Evolutionary conservation across 2,113 vertebrate genomes (phyloP), one percentile per base, ranked within the genome.

Genomic region (Cavia porcellus): DNA sequence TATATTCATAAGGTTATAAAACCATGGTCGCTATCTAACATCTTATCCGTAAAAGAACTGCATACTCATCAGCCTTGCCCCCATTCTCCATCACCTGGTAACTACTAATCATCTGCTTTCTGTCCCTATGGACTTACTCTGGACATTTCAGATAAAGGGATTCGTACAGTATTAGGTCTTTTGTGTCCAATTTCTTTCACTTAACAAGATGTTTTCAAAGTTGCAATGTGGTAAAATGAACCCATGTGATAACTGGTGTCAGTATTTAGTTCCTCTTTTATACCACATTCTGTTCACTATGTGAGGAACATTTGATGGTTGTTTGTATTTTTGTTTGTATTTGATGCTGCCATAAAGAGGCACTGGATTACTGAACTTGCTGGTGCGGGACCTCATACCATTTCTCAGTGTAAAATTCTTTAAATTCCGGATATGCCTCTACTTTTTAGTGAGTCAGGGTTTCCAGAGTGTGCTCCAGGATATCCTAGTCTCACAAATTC

Each of bases 401-500:
- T 79, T 62, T 93, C 79, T 93, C 24, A 35, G 64, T 64, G 25
- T n/a, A 89, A 75, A 92, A 83, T 72, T 88, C 77, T 90, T 74
- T 89, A 57, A 79, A 52, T 90, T 83, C 50, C 10, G 2, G 68
- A 59, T 47, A 64, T 55, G 25, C 1, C 30, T 93, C 19, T 80
- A 25, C 62, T 91, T 92, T 90, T 84, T 70, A 79, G 86, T 47
- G 62, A 79, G 42, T 94, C 79, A 83, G 19, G 47, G 15, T 89
- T 89, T 93, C 57, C 57, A 92, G 77, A 82, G 9, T 66, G 1
- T 84, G n/a, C 92, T 94, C 59, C 38, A 90, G 61, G 35, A 57
- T 85, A 13, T 62, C 5, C 28, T 35, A n/a, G 74, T 50, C 82
- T 94, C 61, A 85, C 61, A 89, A 47, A 24, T 57, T 93, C 47